A percentile compares a stretch with the other conserved stretches of the same genome.
phyloP scores from a whole-genome alignment of 2,888 invertebrate species.

The Acleris cristana region DNA sequence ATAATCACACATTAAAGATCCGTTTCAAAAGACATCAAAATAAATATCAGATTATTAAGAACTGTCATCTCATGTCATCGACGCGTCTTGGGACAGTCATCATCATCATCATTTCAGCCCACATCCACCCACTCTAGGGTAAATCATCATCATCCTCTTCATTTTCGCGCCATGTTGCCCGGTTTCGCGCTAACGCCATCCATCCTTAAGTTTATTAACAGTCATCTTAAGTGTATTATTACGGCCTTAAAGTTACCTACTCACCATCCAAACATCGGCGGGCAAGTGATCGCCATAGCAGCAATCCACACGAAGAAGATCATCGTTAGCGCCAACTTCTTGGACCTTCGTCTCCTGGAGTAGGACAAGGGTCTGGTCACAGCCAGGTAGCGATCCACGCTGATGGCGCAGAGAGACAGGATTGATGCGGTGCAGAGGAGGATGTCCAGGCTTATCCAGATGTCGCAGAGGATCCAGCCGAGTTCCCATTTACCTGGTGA shows the following conservation, averaged over 20 bases:
- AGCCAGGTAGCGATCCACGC: constrained; percentile 95
- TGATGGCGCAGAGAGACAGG: constrained; percentile 95
- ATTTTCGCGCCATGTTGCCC: no score
- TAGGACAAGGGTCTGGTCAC: constrained; percentile 97
- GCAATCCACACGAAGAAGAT: constrained; percentile 95
- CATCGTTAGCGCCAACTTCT: constrained; percentile 92
- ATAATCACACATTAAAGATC: not conserved
- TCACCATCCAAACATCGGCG: constrained; percentile 96
- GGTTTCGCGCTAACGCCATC: no score
- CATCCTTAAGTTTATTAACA: no score
- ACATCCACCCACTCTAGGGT: no score
- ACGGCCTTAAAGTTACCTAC: constrained; percentile 47
- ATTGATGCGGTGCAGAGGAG: constrained; percentile 97
- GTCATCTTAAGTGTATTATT: no score
- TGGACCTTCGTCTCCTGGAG: constrained; percentile 93
- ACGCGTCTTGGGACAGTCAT: no score
- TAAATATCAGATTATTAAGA: not conserved
- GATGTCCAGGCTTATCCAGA: constrained; percentile 97
- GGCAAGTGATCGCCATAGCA: constrained; percentile 95
- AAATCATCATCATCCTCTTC: no score
- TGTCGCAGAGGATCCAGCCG: constrained; percentile 93
- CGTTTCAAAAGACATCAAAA: not conserved
- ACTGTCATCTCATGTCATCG: no score
- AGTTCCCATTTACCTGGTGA: constrained; percentile 92
- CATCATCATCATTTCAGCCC: no score